Evolutionary conservation across 2,113 vertebrate genomes (phyloP).

Genomic region (Proteles cristata): DNA sequence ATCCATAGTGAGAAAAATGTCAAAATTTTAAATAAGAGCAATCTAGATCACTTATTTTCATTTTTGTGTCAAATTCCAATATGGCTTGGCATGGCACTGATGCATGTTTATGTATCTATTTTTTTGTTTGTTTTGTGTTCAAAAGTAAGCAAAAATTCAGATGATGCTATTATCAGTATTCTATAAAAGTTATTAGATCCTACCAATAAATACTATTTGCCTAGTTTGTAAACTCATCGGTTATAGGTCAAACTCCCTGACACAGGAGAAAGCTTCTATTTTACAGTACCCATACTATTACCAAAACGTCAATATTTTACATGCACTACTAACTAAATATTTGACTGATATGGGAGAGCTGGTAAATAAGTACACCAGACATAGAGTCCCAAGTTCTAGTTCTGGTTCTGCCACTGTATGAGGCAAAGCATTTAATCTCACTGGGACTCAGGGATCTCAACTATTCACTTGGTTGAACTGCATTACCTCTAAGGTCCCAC

Average conservation of each 20-base stretch:
- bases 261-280: neutral
- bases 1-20: neutral
- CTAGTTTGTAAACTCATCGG: neutral
- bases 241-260: neutral
- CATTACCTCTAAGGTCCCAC: neutral
- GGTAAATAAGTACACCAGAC: neutral
- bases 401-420: neutral
- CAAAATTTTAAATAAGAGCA: neutral
- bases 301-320: neutral
- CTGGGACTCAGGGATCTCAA: neutral
- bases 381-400: neutral
- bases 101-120: neutral
- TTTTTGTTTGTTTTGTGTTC: neutral
- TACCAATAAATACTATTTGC: neutral
- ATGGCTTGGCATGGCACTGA: neutral
- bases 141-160: neutral
- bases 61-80: neutral
- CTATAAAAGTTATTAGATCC: neutral
- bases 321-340: neutral
- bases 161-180: neutral
- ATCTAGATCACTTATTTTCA: neutral
- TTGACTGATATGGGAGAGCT: neutral
- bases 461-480: neutral
- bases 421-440: neutral
- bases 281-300: neutral